Evolutionary conservation across 1,140 invertebrate genomes (phyloP), one percentile per base, ranked within the genome.

Genomic region (Drosophila gunungcola): DNA sequence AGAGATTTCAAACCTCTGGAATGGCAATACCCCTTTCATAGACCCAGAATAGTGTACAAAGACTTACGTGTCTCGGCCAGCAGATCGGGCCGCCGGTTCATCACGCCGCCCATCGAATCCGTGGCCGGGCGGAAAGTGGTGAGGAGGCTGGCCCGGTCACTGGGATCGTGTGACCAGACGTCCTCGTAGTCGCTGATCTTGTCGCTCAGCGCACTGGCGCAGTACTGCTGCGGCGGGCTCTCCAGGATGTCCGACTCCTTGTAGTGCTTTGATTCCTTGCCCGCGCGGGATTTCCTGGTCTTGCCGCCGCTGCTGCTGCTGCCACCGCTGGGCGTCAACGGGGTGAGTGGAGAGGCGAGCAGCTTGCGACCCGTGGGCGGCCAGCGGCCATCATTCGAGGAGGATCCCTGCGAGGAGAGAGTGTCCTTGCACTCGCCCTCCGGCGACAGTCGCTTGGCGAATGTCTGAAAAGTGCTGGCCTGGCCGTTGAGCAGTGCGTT

Each of bases 101-200:
- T 95, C 27, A 94, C 94, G 92, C 94, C 89, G 93, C 93, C 92
- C 93, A 93, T 43, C 32, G 74, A 16, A 16, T 90, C 86, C 29
- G 53, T 45, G 0, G 72, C 72, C 0, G 68, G 68, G 0, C 68
- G 65, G 53, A 92, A 92, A 92, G 94, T 80, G 84, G 93, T 83
- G 93, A 94, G 73, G 91, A 94, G 78, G 91, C 93, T 61, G 92
- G 86, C 70, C 91, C 92, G 52, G 92, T 92, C 91, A 91, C 75
- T 92, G 91, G 58, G 94, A 93, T 97, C 95, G 46, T 95, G 95
- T 39, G 95, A 95, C 97, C 97, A 98, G 69, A 98, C 96, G 91
- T 98, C 98, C 93, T 99, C 97, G 91, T 99, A 99, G 93, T 99
- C 98, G 63, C 97, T 98, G 25, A 97, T 95, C 93, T 98, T 98